Evolutionary conservation across 2,797 vertebrate genomes (phyloP), one percentile per base, ranked within the genome.

Genomic region (Urophycis tenuis): DNA sequence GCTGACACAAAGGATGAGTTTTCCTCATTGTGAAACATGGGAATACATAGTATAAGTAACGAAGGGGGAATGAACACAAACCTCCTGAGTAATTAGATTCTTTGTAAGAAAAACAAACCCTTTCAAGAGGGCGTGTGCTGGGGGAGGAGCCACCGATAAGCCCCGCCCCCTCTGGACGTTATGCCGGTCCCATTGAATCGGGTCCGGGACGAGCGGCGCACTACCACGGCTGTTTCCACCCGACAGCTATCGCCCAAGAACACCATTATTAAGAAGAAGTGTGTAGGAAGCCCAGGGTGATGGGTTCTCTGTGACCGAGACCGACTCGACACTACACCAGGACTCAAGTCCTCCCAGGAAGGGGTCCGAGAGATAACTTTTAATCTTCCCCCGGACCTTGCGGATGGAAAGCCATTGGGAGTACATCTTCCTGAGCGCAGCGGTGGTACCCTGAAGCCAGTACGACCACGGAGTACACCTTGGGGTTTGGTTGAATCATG

Each of bases 391-490:
- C 53, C 34, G 22, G 78, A 64, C 80, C 11, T 73, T 29, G 71
- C 87, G 87, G 88, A 92, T 93, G 91, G 91, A 80, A 89, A 85
- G 85, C 73, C 41, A 82, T 81, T 30, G 79, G 88, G 83, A 85
- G 29, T 74, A 78, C 79, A 49, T 78, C 77, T 81, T 85, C 86
- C 81, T 86, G 86, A 88, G 85, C 83, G 82, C 83, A 73, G 33
- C 87, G 74, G 82, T 88, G 89, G 88, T 90, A 85, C 87, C 88
- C 88, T 87, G 83, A 89, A 84, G 72, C 86, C 88, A 88, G 85
- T 88, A 85, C 86, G 90, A 85, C 87, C 89, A 90, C 85, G 85
- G 83, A 87, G 81, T 82, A 39, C 81, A 85, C 81, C 60, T 64
- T 53, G 78, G 12, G 74, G 0, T 74, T 29, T 71, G 4, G 64